A percentile compares a stretch with the other conserved stretches of the same genome.
These are phyloP conservation scores for Trogon surrucura DNA, from an alignment of 2,113 vertebrate genomes.

Conservation along the genomic window DNA sequence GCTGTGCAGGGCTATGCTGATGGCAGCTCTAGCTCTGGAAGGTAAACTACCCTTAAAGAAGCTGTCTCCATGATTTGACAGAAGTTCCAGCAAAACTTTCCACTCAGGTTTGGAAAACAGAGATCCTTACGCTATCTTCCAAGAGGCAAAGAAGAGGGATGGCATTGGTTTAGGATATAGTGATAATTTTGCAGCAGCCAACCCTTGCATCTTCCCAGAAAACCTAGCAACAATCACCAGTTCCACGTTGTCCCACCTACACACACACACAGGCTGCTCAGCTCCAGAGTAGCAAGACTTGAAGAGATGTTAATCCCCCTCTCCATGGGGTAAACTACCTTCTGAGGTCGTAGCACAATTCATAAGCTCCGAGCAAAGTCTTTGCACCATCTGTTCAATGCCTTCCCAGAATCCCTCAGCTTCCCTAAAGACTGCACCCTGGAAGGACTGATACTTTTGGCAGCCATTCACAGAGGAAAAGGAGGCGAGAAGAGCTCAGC, in stretches of 20 bases:
- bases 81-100: not conserved
- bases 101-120: not conserved
- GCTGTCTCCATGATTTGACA: not conserved
- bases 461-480: not conserved
- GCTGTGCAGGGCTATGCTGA: not conserved
- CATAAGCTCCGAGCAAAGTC: not conserved
- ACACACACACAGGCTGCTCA: not conserved
- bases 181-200: fast-evolving
- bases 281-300: not conserved
- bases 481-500: not conserved
- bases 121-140: not conserved
- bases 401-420: not conserved
- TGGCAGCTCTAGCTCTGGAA: not conserved
- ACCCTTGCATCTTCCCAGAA: not conserved
- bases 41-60: not conserved
- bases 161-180: not conserved
- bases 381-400: not conserved
- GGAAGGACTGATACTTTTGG: not conserved
- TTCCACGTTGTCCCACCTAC: not conserved
- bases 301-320: fast-evolving
- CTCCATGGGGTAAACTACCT: not conserved
- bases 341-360: not conserved
- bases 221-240: not conserved
- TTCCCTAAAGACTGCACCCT: not conserved
- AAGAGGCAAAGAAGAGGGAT: not conserved